These are phyloP conservation scores for Zaprionus lachaisei DNA, from an alignment of 1,140 invertebrate species.

Conservation along the genomic window DNA sequence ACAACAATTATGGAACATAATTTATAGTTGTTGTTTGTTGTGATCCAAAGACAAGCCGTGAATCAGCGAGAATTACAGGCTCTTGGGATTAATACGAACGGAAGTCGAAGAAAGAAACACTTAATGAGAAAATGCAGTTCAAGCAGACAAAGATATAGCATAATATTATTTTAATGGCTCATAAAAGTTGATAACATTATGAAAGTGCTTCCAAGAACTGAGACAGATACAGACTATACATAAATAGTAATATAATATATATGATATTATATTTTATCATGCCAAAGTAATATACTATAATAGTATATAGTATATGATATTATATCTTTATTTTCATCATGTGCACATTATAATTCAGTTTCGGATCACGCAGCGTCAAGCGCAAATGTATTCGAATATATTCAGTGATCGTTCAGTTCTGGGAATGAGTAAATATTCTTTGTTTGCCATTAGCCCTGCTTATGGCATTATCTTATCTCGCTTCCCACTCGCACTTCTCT, in stretches of 20 bases:
- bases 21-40: background rate
- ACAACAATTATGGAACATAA: background rate
- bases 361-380: background rate
- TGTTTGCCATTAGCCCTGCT: conserved; percentile 33
- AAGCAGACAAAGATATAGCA: too few species aligned
- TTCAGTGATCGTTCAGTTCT: conserved; percentile 34
- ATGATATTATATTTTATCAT: background rate
- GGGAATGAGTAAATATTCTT: conserved; percentile 37
- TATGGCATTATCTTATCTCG: conserved; percentile 50
- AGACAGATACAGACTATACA: background rate
- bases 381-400: background rate
- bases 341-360: background rate
- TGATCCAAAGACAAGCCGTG: background rate
- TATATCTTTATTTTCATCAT: background rate
- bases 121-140: background rate
- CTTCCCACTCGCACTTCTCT: background rate
- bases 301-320: too few species aligned
- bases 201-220: background rate
- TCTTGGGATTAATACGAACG: background rate
- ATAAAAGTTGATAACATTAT: background rate
- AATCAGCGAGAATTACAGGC: conserved; percentile 14
- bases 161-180: background rate
- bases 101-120: conserved; percentile 3
- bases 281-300: background rate
- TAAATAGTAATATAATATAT: background rate